phyloP scores from a whole-genome alignment of 1,140 invertebrate species.

The Hylaeus anthracinus region DNA sequence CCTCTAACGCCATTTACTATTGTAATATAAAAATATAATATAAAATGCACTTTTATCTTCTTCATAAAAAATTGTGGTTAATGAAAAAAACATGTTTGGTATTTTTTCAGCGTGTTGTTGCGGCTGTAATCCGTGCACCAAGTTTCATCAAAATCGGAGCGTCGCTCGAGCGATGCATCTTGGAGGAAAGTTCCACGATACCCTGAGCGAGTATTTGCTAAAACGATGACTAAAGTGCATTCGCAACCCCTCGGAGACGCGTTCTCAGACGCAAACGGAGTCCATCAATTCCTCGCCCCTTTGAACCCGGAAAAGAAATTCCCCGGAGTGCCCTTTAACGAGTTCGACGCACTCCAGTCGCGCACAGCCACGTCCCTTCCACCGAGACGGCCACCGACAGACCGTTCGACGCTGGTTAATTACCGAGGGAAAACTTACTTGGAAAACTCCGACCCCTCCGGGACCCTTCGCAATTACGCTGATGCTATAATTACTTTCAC shows the following conservation, averaged over 20 bases:
- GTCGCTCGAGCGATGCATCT: too few relatives aligned
- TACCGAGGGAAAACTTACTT: conserved; percentile 74
- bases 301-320: conserved; percentile 1
- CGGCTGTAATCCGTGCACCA: too few relatives aligned
- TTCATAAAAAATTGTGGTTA: too few relatives aligned
- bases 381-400: neutral
- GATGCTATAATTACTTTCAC: neutral
- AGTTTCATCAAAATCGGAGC: too few relatives aligned
- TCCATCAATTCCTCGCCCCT: conserved; percentile 4
- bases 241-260: neutral
- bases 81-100: too few relatives aligned
- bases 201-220: too few relatives aligned
- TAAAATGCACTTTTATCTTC: too few relatives aligned
- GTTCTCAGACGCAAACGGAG: neutral
- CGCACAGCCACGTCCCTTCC: neutral
- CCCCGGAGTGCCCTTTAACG: conserved; percentile 4
- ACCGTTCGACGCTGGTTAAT: neutral
- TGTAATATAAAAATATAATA: too few relatives aligned
- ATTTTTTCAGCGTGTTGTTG: too few relatives aligned
- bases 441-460: conserved; percentile 87
- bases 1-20: too few relatives aligned
- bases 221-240: too few relatives aligned
- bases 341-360: conserved; percentile 4
- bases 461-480: conserved; percentile 90
- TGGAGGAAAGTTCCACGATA: too few relatives aligned